Percentiles rank a stretch among this genome's conserved stretches.
phyloP scores from a whole-genome alignment of 1,140 invertebrate genomes.

The Drosophila ironensis region DNA sequence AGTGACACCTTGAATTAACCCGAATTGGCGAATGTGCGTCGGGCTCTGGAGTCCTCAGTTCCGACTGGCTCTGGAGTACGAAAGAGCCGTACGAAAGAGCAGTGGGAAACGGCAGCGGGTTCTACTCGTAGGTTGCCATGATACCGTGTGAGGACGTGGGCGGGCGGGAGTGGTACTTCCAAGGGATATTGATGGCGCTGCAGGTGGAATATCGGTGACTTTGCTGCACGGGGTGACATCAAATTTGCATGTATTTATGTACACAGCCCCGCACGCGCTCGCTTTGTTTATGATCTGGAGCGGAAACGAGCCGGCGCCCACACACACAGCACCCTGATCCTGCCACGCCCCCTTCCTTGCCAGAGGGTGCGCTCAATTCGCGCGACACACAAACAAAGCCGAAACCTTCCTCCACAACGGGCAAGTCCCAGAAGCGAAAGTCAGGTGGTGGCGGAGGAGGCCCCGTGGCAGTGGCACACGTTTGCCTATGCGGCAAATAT shows the following conservation, averaged over 20 bases:
- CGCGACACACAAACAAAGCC: conserved; percentile 36
- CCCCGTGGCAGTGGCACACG: conserved; percentile 58
- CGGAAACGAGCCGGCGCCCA: conserved; percentile 46
- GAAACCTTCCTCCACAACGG: conserved; percentile 10
- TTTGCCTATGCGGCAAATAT: conserved; percentile 69
- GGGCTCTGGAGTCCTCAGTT: too few species aligned
- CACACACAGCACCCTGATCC: neutral
- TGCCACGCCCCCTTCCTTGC: neutral
- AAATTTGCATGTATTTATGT: conserved; percentile 48
- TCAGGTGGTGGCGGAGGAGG: neutral
- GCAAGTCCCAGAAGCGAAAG: neutral
- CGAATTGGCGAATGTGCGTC: too few species aligned
- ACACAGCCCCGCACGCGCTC: conserved; percentile 45
- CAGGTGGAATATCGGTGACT: conserved; percentile 5
- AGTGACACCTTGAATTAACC: too few species aligned
- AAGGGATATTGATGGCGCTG: neutral
- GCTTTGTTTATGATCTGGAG: conserved; percentile 74
- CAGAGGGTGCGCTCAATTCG: conserved; percentile 20
- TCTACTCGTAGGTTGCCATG: too few species aligned
- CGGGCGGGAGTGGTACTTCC: neutral
- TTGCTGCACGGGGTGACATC: conserved; percentile 19
- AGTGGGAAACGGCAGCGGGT: conserved; percentile 46
- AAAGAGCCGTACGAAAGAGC: too few species aligned
- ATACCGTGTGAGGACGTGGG: neutral
- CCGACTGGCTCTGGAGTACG: too few species aligned